Conservation (phyloP, 1,140 invertebrate genomes). For the Atta colombica region DNA sequence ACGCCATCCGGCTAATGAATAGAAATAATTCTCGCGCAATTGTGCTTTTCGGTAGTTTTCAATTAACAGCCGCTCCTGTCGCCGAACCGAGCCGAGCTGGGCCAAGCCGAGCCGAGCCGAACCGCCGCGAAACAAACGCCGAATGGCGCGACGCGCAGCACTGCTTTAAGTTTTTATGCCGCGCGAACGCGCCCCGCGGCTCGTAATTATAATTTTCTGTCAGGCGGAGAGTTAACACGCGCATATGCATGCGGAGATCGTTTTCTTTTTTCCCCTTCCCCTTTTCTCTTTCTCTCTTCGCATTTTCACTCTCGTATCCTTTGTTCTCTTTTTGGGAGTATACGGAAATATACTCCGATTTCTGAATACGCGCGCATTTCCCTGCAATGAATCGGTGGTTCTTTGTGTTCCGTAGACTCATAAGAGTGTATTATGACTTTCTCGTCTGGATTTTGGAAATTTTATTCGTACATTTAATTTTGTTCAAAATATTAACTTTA, state of each 20-base stretch:
- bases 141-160: constrained; percentile 70
- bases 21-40: constrained; percentile 86
- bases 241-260: constrained; percentile 13
- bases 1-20: constrained; percentile 85
- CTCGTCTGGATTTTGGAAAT: constrained; percentile 32
- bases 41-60: constrained; percentile 87
- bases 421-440: not conserved
- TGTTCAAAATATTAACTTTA: not conserved
- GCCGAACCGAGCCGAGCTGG: constrained; percentile 40
- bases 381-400: constrained; percentile 29
- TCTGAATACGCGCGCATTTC: constrained; percentile 37
- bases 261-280: constrained; percentile 7
- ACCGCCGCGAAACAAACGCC: constrained; percentile 70
- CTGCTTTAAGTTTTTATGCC: constrained; percentile 80
- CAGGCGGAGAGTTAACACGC: constrained; percentile 37
- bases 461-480: not conserved
- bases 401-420: constrained; percentile 24
- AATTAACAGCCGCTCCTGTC: constrained; percentile 82
- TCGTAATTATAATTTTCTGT: constrained; percentile 66
- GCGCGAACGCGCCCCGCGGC: constrained; percentile 59
- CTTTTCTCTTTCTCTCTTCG: constrained; percentile 20
- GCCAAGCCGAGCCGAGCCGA: not conserved
- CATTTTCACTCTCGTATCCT: constrained; percentile 1
- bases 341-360: constrained; percentile 45
- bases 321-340: constrained; percentile 37